These are phyloP conservation scores for Drosophila melanocephala DNA, from an alignment of 2,888 invertebrate genomes.

Conservation along the genomic window DNA sequence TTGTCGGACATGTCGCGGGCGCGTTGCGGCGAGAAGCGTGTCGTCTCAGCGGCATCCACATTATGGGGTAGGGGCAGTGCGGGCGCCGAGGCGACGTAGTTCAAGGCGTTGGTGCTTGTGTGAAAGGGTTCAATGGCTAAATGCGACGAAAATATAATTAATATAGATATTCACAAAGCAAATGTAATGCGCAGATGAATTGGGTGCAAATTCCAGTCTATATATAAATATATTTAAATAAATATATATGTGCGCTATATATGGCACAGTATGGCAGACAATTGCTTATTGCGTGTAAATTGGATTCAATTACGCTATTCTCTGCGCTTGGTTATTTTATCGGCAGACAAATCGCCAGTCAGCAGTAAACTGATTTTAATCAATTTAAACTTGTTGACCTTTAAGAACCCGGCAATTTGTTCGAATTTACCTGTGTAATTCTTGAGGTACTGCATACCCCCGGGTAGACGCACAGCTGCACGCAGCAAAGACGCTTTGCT, in stretches of 20 bases:
- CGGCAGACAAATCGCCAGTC: conserved; percentile 17
- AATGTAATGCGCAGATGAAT: conserved; percentile 46
- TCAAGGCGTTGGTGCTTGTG: conserved; percentile 81
- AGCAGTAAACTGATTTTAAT: conserved; percentile 30
- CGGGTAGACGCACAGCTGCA: conserved; percentile 32
- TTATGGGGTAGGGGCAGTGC: conserved; percentile 88
- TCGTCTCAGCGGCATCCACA: conserved; percentile 88
- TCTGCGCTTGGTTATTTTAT: conserved; percentile 12
- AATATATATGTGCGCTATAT: not conserved
- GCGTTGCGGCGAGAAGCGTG: conserved; percentile 89
- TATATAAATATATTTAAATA: not conserved
- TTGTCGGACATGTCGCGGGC: conserved; percentile 89
- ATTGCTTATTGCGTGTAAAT: conserved; percentile 39
- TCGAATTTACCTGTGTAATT: conserved; percentile 46
- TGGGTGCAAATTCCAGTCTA: conserved; percentile 43
- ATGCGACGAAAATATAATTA: conserved; percentile 5
- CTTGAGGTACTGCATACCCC: conserved; percentile 35
- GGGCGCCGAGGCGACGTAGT: conserved; percentile 87
- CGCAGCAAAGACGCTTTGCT: conserved; percentile 36
- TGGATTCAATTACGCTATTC: conserved; percentile 37
- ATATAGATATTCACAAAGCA: conserved; percentile 14
- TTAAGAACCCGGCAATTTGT: not conserved
- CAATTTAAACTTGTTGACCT: conserved; percentile 61
- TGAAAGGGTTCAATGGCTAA: conserved; percentile 57
- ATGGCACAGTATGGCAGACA: not conserved